A percentile compares a stretch with the other conserved stretches of the same genome.
Conservation (phyloP, 2,113 vertebrate species). For the Lutjanus erythropterus region DNA sequence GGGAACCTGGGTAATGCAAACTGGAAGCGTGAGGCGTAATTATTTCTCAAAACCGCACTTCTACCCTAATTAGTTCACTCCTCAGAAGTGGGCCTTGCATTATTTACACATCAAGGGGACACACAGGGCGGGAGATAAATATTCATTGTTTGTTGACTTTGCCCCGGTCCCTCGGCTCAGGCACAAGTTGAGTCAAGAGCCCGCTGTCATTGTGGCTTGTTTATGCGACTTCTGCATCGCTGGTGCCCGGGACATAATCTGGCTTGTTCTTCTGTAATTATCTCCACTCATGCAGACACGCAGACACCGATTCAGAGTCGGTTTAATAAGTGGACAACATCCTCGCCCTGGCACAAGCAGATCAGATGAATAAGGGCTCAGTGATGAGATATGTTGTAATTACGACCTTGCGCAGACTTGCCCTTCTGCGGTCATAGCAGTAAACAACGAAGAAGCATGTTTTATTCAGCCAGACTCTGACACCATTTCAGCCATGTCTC, state of each 20-base stretch:
- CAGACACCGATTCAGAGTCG: constrained; percentile 22
- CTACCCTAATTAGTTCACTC: constrained; percentile 82
- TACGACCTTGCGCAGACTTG: constrained; percentile 21
- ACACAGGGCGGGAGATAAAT: constrained; percentile 78
- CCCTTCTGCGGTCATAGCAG: constrained; percentile 8
- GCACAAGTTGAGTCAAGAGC: constrained; percentile 52
- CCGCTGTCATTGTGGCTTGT: constrained; percentile 56
- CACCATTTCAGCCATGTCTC: constrained; percentile 48
- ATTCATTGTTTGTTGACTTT: constrained; percentile 85
- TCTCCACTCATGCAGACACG: constrained; percentile 59
- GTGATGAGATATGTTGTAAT: constrained; percentile 38
- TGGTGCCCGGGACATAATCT: constrained; percentile 47
- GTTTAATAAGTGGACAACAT: constrained; percentile 68
- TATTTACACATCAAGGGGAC: constrained; percentile 87
- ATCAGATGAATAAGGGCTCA: constrained; percentile 17
- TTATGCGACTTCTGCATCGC: constrained; percentile 48
- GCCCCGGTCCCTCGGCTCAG: constrained; percentile 69
- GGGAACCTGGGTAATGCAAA: constrained; percentile 72
- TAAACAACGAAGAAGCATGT: constrained; percentile 39
- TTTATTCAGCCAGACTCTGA: constrained; percentile 47
- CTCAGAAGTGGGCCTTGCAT: constrained; percentile 78
- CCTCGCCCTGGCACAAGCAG: not conserved
- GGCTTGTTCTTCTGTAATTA: constrained; percentile 66
- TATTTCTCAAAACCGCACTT: constrained; percentile 81
- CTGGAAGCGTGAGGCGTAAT: constrained; percentile 74